Evolutionary conservation across 2,888 invertebrate species (phyloP).

Genomic region (Archips crataeganus): DNA sequence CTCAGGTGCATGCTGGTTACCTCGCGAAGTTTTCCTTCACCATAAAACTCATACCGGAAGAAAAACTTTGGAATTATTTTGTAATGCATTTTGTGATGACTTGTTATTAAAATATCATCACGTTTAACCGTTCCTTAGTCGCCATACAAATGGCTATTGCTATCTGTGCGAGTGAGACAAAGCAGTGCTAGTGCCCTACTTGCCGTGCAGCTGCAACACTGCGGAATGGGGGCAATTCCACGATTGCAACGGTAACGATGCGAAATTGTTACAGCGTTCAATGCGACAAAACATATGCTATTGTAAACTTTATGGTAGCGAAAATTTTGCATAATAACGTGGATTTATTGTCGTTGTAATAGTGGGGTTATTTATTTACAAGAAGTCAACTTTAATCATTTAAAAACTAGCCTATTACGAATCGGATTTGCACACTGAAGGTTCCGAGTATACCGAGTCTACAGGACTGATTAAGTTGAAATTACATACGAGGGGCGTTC

Average conservation of each 20-base stretch:
- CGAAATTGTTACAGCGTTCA: constrained; percentile 35
- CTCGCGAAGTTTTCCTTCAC: too few relatives aligned
- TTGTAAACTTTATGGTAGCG: constrained; percentile 32
- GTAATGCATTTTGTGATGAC: too few relatives aligned
- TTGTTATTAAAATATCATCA: too few relatives aligned
- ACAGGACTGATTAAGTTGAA: too few relatives aligned
- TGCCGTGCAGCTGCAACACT: constrained; percentile 12
- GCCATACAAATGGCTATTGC: not conserved
- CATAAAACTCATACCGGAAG: not conserved
- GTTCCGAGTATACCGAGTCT: too few relatives aligned
- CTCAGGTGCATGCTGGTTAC: too few relatives aligned
- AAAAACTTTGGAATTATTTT: too few relatives aligned
- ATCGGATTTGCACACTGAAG: too few relatives aligned
- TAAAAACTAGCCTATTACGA: too few relatives aligned
- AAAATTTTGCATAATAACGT: not conserved
- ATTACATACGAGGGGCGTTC: too few relatives aligned
- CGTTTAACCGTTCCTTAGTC: not conserved
- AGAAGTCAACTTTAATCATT: too few relatives aligned
- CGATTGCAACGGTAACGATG: constrained; percentile 38
- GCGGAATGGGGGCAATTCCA: constrained; percentile 30
- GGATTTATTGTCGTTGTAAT: not conserved
- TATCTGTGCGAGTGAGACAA: not conserved
- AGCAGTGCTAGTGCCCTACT: not conserved
- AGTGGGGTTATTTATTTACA: not conserved
- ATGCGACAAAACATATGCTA: constrained; percentile 28